Base-by-base conservation (phyloP, 2,113 vertebrate genomes). In the Copsychus sechellarum region DNA sequence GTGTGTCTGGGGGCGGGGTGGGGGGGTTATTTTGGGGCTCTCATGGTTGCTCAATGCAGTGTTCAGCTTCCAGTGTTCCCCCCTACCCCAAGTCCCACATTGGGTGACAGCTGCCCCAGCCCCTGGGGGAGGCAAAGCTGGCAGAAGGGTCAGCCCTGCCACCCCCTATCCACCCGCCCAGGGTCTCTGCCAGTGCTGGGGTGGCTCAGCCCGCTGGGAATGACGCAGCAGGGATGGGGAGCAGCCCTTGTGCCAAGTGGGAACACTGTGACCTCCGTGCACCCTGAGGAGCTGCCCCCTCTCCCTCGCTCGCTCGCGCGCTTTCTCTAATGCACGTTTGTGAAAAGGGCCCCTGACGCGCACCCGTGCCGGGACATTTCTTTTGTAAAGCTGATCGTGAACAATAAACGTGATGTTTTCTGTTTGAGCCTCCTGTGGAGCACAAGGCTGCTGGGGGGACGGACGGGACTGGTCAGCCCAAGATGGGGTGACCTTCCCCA, bases 351-450 rank as follows among this genome's bases (percentile, higher is more conserved):
- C 83, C 83, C 87, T 61, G 83, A 54, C 17, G 13, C 3, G 29
- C 8, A 12, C 34, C 36, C 15, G 10, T 77, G 90, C 36, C 24
- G 85, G 90, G 94, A 90, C 73, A 18, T 95, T 92, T 96, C 95
- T 98, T 98, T 98, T 97, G 98, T 98, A 98, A 97, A 96, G 96
- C 95, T 97, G 95, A 97, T 93, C 1, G 96, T 98, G 97, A 89
- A 83, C 96, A 98, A 98, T 98, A 98, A 98, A 98, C 9, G 65
- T 96, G 94, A 91, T 17, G 87, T 98, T 97, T 94, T 98, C 97
- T 94, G 95, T 97, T 96, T 21, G 20, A 98, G 91, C 87, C 81
- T 94, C 26, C 69, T 0, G 11, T 0, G 0, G 34, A 31, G 12
- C 0, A 0, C 0, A 1, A 56, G 61, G 23, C 93, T 2, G 3